A percentile compares a stretch with the other conserved stretches of the same genome.
phyloP scores from a whole-genome alignment of 1,140 invertebrate genomes.

The Philopotamus ludificatus region DNA sequence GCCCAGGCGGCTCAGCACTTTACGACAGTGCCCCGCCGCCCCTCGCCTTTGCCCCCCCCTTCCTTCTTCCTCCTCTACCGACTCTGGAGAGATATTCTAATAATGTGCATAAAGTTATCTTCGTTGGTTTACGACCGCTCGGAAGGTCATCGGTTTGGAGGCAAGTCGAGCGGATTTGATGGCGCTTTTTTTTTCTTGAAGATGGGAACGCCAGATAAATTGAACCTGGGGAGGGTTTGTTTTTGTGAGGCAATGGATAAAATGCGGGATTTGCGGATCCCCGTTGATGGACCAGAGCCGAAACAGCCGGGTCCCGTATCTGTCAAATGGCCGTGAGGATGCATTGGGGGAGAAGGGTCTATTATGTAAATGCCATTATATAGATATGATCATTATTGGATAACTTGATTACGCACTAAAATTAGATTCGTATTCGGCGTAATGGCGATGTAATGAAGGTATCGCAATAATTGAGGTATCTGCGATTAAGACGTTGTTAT shows the following conservation, averaged over 20 bases:
- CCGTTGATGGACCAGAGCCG: constrained; percentile 20
- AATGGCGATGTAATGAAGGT: no score
- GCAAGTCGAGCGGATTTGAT: constrained; percentile 41
- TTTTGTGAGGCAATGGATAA: constrained; percentile 3
- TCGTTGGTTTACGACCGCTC: constrained; percentile 33
- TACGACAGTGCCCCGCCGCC: constrained; percentile 28
- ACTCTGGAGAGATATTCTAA: constrained; percentile 40
- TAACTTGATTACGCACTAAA: no score
- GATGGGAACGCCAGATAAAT: constrained; percentile 25
- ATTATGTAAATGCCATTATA: constrained; percentile 4
- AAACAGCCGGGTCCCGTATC: constrained; percentile 13
- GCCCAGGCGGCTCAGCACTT: constrained; percentile 21
- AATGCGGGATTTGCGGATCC: constrained; percentile 23
- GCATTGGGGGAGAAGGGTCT: constrained; percentile 9
- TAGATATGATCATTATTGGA: no score
- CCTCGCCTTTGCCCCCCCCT: no score
- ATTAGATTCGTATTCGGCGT: no score
- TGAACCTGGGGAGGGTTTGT: constrained; percentile 1
- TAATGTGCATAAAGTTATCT: constrained; percentile 43
- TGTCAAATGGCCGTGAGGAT: constrained; percentile 2
- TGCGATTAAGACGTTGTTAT: no score
- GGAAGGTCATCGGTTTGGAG: constrained; percentile 37
- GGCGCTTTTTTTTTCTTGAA: constrained; percentile 32
- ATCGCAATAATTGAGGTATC: no score
- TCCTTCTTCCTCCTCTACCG: no score